Percentiles rank a stretch among this genome's conserved stretches.
Evolutionary conservation across 2,797 vertebrate species (phyloP).

Genomic region (Cynopterus sphinx): DNA sequence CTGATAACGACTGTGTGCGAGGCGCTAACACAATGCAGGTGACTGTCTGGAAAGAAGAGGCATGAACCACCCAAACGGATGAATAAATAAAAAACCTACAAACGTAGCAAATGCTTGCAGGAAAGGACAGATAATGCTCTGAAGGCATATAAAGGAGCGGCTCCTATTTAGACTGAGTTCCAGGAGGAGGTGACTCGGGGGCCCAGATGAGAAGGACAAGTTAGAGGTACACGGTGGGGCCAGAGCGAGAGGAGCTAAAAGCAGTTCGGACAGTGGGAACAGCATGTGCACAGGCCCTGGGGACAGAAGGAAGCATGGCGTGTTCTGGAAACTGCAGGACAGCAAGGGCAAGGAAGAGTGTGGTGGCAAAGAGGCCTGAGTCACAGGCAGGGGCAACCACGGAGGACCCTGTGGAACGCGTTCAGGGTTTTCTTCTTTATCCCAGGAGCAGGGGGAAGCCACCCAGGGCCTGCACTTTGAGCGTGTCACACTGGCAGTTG

Average conservation of each 20-base stretch:
- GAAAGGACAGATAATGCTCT: not conserved
- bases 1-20: not conserved
- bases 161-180: not conserved
- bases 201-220: not conserved
- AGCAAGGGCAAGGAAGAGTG: not conserved
- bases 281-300: not conserved
- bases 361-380: not conserved
- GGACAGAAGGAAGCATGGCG: not conserved
- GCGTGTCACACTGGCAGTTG: not conserved
- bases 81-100: not conserved
- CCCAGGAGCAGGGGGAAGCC: not conserved
- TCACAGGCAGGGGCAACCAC: rapidly evolving
- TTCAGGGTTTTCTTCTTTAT: not conserved
- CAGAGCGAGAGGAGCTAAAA: not conserved
- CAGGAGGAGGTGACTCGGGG: not conserved
- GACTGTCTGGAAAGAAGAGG: not conserved
- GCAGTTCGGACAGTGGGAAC: not conserved
- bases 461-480: not conserved
- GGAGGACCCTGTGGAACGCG: rapidly evolving
- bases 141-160: not conserved
- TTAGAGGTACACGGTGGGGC: not conserved
- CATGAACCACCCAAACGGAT: not conserved
- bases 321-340: not conserved
- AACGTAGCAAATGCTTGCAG: not conserved
- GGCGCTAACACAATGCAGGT: not conserved